Evolutionary conservation across 1,140 invertebrate genomes (phyloP).

Genomic region (Eubasilissa regina): DNA sequence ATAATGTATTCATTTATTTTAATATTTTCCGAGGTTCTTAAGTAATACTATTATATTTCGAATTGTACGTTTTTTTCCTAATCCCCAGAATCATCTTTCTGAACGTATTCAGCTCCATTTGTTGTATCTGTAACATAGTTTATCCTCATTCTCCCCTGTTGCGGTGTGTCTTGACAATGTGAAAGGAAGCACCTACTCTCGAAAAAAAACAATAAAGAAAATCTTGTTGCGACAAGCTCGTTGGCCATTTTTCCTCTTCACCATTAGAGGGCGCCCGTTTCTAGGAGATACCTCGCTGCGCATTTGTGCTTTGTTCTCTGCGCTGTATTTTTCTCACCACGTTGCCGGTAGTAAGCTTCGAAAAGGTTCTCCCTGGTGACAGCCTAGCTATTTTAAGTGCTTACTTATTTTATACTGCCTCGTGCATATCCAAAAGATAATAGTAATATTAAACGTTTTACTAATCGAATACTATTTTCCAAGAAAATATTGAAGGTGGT

Average conservation of each 20-base stretch:
- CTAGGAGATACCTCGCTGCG: slow-evolving; percentile 6
- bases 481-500: too few species aligned
- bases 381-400: too few species aligned
- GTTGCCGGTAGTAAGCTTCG: too few species aligned
- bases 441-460: too few species aligned
- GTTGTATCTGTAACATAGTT: slow-evolving; percentile 16
- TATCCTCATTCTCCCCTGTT: slow-evolving; percentile 27
- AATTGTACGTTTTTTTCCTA: not conserved
- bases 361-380: too few species aligned
- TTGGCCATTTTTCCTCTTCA: slow-evolving; percentile 35
- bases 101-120: slow-evolving; percentile 12
- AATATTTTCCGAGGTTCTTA: too few species aligned
- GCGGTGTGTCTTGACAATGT: slow-evolving; percentile 22
- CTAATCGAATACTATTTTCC: too few species aligned
- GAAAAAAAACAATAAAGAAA: slow-evolving; percentile 22
- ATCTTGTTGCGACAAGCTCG: slow-evolving; percentile 30
- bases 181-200: not conserved
- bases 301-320: slow-evolving; percentile 8
- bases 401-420: too few species aligned
- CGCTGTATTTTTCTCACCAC: too few species aligned
- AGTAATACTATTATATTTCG: too few species aligned
- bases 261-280: not conserved
- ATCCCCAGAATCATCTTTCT: not conserved
- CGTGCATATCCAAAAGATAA: too few species aligned
- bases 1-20: too few species aligned